Conservation (phyloP, 2,113 vertebrate species). For the Macaca fascicularis region T2T-MFA8v1.1 NC_088388.1:122960001-122960500, state of each 20-base stretch:
- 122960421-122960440: not conserved
- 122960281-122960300: not conserved
- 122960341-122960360: not conserved
- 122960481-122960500: not conserved
- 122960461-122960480: not conserved
- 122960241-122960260: not conserved
- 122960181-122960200: not conserved
- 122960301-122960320: not conserved
- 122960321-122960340: not conserved
- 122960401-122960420: not conserved
- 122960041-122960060: not conserved
- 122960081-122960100: not conserved
- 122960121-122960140: not conserved
- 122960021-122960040: not conserved
- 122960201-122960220: not conserved
- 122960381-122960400: not conserved
- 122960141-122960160: not conserved
- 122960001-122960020: not conserved
- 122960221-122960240: not conserved
- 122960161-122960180: not conserved
- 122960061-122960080: not conserved
- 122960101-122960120: not conserved
- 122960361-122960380: not conserved
- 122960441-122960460: not conserved
- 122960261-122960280: not conserved